phyloP scores from a whole-genome alignment of 2,888 invertebrate genomes.

The Alsophila aescularia region DNA sequence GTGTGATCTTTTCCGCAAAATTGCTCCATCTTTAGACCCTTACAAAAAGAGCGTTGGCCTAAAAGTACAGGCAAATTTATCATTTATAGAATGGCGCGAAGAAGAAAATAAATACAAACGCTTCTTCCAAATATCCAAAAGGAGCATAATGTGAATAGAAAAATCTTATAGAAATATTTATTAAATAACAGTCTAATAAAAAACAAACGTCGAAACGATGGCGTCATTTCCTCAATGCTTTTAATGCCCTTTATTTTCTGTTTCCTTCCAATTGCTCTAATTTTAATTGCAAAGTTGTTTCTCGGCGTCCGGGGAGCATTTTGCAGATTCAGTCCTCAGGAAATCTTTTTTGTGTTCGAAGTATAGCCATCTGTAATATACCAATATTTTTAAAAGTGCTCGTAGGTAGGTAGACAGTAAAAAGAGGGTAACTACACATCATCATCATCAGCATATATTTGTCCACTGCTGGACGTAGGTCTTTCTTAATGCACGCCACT shows the following conservation, averaged over 20 bases:
- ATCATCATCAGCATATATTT: too few species aligned
- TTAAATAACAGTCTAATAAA: constrained; percentile 8
- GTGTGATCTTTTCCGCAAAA: too few species aligned
- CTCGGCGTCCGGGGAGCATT: constrained; percentile 21
- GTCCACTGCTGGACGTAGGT: too few species aligned
- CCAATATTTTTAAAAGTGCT: not conserved
- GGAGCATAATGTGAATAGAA: not conserved
- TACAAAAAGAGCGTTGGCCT: too few species aligned
- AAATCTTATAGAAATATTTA: not conserved
- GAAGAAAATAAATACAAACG: too few species aligned
- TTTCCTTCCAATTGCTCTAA: constrained; percentile 13
- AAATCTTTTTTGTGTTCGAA: constrained; percentile 62
- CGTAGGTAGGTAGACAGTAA: too few species aligned
- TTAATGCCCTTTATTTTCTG: constrained; percentile 6
- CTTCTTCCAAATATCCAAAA: too few species aligned
- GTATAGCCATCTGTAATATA: constrained; percentile 64
- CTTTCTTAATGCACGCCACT: too few species aligned
- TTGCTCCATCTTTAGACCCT: too few species aligned
- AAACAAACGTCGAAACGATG: constrained; percentile 3
- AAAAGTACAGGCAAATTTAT: too few species aligned
- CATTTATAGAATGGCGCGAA: too few species aligned
- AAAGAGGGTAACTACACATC: too few species aligned
- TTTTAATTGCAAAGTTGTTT: constrained; percentile 30
- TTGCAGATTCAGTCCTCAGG: constrained; percentile 25
- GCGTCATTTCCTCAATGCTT: constrained; percentile 8